Evolutionary conservation across 2,888 invertebrate species (phyloP).

Genomic region (Ecdyonurus torrentis): DNA sequence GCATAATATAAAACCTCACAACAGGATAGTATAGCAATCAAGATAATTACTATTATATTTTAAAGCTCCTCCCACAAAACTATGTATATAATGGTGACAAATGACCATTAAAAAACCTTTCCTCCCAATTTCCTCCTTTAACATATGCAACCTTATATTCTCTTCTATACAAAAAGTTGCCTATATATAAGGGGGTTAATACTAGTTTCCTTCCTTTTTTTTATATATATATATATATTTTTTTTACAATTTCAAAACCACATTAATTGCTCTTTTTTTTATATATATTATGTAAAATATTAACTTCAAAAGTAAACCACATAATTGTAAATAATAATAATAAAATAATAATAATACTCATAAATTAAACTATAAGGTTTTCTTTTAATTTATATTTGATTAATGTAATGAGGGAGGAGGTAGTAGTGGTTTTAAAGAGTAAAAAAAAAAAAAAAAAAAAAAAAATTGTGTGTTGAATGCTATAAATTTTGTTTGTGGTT

Average conservation of each 20-base stretch:
- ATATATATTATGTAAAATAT: no score
- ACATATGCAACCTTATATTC: not conserved
- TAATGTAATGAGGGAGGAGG: not conserved
- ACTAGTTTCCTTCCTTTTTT: not conserved
- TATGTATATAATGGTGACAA: not conserved
- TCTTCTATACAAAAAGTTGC: not conserved
- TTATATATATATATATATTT: not conserved
- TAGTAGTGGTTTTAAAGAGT: not conserved
- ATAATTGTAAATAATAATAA: no score
- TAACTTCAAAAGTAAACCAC: no score
- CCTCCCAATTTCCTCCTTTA: not conserved
- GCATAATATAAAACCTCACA: not conserved
- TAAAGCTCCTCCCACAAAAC: not conserved
- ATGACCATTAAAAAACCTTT: not conserved
- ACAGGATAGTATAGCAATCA: not conserved
- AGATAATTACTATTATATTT: not conserved
- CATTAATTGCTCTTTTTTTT: no score
- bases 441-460: constrained; percentile 5
- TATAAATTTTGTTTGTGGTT: not conserved
- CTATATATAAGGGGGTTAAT: not conserved
- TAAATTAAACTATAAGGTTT: not conserved
- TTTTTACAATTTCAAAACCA: no score
- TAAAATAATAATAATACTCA: not conserved
- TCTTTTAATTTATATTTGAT: not conserved
- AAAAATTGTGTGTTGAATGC: not conserved